Percentiles rank a stretch among this genome's conserved stretches.
Evolutionary conservation across 2,113 vertebrate species (phyloP).

Genomic region (Hylia prasina): DNA sequence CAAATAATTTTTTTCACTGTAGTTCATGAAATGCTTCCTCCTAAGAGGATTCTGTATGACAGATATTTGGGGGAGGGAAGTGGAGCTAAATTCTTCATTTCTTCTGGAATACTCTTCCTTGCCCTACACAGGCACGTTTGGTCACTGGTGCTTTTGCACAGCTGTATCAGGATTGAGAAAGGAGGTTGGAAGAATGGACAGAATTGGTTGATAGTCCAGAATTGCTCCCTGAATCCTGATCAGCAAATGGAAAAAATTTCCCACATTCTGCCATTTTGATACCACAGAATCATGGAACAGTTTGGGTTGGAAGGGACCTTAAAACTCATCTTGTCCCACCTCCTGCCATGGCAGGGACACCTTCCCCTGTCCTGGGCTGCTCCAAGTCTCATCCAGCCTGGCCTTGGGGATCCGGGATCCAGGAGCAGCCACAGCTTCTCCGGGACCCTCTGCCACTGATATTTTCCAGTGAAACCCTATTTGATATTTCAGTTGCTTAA

Average conservation of each 20-base stretch:
- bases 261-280: not conserved
- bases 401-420: not conserved
- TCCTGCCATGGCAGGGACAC: not conserved
- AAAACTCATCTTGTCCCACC: not conserved
- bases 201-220: not conserved
- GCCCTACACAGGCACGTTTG: accelerated
- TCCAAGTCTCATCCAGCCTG: not conserved
- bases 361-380: not conserved
- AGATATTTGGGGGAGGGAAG: not conserved
- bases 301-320: not conserved
- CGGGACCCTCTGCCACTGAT: not conserved
- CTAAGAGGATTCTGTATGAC: not conserved
- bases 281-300: not conserved
- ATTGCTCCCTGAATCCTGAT: not conserved
- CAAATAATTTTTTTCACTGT: not conserved
- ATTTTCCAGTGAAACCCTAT: not conserved
- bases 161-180: not conserved
- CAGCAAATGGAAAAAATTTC: not conserved
- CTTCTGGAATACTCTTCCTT: not conserved
- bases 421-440: not conserved
- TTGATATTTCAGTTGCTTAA: not conserved
- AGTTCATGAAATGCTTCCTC: not conserved
- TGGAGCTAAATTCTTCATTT: not conserved
- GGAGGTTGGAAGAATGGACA: not conserved
- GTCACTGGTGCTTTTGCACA: not conserved